Evolutionary conservation across 1,140 invertebrate species (phyloP).

Genomic region (Metaphire vulgaris): DNA sequence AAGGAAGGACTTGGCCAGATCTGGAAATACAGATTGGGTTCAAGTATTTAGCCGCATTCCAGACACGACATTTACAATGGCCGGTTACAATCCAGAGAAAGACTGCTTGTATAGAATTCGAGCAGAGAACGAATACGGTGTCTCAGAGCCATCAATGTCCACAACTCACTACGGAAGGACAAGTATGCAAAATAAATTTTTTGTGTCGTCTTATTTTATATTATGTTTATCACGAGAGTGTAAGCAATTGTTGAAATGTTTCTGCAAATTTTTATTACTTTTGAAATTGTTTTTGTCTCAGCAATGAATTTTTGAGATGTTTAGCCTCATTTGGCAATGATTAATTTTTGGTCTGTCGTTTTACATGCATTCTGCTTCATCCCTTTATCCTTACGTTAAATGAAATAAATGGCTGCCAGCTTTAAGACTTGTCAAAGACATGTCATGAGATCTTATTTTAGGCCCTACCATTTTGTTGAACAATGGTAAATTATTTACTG

Average conservation of each 20-base stretch:
- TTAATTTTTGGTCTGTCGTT: too few relatives aligned
- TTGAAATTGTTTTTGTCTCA: neutral
- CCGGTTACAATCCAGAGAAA: slow-evolving; percentile 56
- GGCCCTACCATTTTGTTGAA: too few relatives aligned
- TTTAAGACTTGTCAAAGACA: too few relatives aligned
- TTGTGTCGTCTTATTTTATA: neutral
- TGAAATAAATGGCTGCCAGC: too few relatives aligned
- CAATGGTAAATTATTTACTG: neutral
- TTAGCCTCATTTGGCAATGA: neutral
- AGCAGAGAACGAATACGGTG: slow-evolving; percentile 93
- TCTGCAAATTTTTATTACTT: neutral
- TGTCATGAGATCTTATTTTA: too few relatives aligned
- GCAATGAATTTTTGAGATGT: too few relatives aligned
- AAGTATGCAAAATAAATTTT: slow-evolving; percentile 24
- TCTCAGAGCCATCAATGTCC: slow-evolving; percentile 80
- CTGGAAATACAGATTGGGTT: slow-evolving; percentile 36
- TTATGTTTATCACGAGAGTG: neutral
- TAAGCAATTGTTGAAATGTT: neutral
- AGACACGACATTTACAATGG: slow-evolving; percentile 31
- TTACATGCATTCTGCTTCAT: too few relatives aligned
- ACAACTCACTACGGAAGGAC: slow-evolving; percentile 42
- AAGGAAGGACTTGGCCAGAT: slow-evolving; percentile 22
- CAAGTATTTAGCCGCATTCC: slow-evolving; percentile 31
- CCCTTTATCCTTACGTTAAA: too few relatives aligned
- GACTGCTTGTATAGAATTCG: slow-evolving; percentile 88